Conservation (phyloP, 2,797 vertebrate genomes). For the Podargus strigoides region DNA sequence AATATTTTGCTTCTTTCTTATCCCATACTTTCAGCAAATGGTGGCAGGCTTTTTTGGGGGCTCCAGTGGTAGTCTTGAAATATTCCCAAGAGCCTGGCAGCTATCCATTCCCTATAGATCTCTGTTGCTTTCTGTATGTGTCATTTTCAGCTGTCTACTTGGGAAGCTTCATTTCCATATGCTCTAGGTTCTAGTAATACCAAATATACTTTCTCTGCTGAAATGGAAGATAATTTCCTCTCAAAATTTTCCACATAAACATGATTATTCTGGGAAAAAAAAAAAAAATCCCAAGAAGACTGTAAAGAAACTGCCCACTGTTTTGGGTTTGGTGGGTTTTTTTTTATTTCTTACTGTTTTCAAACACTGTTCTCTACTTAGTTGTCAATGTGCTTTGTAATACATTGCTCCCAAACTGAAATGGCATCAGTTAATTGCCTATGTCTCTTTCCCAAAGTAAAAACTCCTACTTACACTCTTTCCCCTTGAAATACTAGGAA, state of each 20-base stretch:
- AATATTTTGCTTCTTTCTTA: background rate
- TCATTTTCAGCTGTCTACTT: background rate
- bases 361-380: background rate
- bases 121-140: background rate
- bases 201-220: background rate
- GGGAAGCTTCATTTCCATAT: background rate
- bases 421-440: background rate
- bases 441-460: background rate
- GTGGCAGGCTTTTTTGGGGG: background rate
- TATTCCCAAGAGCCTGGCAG: background rate
- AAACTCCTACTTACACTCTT: background rate
- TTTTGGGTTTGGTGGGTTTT: too few species aligned
- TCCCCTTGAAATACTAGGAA: background rate
- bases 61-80: background rate
- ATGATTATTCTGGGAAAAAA: background rate
- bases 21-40: background rate
- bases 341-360: background rate
- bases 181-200: background rate
- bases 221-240: background rate
- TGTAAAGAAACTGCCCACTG: background rate
- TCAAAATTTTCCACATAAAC: background rate
- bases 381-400: background rate
- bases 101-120: background rate
- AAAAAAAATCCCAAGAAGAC: background rate
- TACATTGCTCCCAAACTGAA: background rate